Evolutionary conservation across 2,888 invertebrate species (phyloP), one percentile per base, ranked within the genome.

Genomic region (Invenusta paracnida): DNA sequence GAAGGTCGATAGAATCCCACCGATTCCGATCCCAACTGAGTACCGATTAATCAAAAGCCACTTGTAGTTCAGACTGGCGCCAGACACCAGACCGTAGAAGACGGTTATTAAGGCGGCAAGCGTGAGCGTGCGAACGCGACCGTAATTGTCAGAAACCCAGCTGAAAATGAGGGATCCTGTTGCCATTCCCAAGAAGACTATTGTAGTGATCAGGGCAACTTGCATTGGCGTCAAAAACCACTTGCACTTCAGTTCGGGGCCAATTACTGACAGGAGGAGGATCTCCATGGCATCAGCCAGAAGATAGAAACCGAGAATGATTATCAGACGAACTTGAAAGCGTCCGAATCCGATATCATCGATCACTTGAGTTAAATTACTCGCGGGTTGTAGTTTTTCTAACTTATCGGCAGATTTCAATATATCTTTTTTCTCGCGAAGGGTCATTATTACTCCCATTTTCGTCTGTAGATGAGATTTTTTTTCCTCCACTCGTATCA

Each of bases 261-360:
- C 90, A 31, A 91, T 87, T 66, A 91, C 91, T 0, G 91, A 89
- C 83, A 91, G 87, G 28, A 91, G 88, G 89, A 91, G 88, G 90
- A 91, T 91, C 88, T 91, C 91, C 87, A 91, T 86, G 1, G 91
- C 90, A 88, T 91, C 91, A 23, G 91, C 89, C 2, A 89, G 90
- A 91, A 91, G 85, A 2, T 29, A 29, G 30, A 87, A 30, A 27
- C 87, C 87, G 25, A 30, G 67, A 5, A 87, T 83, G 29, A 25
- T 27, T 13, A 84, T n/a, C n/a, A 87, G 29, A 48, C 48, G 48
- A 17, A 87, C 30, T 29, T 87, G 87, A 30, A 83, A 87, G 1
- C 84, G 79, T 25, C 87, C 87, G 48, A 87, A 87, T 27, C 87
- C 87, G 48, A 87, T 17, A 25, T 87, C 48, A n/a, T 87, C 73